Conservation (phyloP, 2,797 vertebrate genomes). For the Meriones psammophilus region DNA sequence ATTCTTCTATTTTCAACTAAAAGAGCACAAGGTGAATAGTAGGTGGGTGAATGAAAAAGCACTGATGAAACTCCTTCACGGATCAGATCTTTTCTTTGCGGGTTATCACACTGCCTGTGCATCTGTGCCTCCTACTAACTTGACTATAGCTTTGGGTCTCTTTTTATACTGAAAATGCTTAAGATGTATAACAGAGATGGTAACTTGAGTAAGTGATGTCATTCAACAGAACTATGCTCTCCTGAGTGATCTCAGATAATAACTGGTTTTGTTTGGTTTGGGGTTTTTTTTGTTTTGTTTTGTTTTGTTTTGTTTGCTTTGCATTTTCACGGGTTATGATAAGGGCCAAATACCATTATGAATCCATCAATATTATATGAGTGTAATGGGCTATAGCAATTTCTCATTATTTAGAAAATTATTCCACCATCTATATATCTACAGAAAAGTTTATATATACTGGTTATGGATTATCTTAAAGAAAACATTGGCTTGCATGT, state of each 20-base stretch:
- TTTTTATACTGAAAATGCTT: not conserved
- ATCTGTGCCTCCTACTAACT: not conserved
- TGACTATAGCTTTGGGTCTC: not conserved
- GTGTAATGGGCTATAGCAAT: not conserved
- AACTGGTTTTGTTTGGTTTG: not conserved
- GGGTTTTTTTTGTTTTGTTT: no score
- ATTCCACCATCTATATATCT: not conserved
- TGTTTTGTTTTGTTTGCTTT: not conserved
- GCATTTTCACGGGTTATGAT: not conserved
- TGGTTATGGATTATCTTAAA: not conserved
- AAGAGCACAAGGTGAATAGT: not conserved
- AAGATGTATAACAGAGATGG: not conserved
- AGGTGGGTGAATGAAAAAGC: not conserved
- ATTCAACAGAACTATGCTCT: not conserved
- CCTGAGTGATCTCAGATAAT: not conserved
- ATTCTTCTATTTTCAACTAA: not conserved
- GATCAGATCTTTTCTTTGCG: not conserved
- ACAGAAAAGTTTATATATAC: not conserved
- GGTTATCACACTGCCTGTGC: not conserved
- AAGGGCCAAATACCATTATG: not conserved
- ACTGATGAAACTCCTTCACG: not conserved
- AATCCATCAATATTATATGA: not conserved
- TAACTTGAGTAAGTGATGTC: not conserved
- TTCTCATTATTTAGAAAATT: conserved; percentile 1
- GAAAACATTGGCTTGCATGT: not conserved